Evolutionary conservation across 2,797 vertebrate species (phyloP), one percentile per base, ranked within the genome.

Genomic region (Gouania willdenowi): DNA sequence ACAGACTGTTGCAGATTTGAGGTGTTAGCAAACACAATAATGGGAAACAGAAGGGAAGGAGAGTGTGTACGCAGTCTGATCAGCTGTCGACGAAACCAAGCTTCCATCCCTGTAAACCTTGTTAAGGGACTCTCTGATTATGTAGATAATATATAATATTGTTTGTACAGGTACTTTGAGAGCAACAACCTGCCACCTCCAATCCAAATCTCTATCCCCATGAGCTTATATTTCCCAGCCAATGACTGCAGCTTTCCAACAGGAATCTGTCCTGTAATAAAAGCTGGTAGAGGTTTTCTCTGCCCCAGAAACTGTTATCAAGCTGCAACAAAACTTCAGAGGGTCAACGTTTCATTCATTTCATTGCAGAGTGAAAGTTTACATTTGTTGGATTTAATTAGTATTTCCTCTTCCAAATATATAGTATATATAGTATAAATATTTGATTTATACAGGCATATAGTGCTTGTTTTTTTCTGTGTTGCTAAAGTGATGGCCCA

Each of bases 161-260:
- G 22, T 47, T 51, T 40, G 22, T 51, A 16, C 14, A 20, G 50
- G 48, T 25, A 61, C 33, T 70, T 30, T 33, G 6, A 16, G 6
- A 38, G 41, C 52, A 36, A 48, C 30, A 48, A 38, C 47, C 20
- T 33, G 41, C 27, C 25, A 61, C 19, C 31, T 20, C 37, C 8
- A 62, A 43, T 51, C 38, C 26, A 57, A 38, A 46, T 49, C 7
- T 10, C 3, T 2, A 26, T 38, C 23, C n/a, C 9, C 3, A 30
- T 59, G 25, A 51, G 25, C 41, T 30, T 31, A 54, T 24, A 41
- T 30, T 29, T 33, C 33, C 31, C 38, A 46, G 77, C 75, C 67
- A 36, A 57, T 52, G 70, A 81, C 67, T 79, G 70, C 74, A 77
- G 45, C 29, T 49, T 41, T 18, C 30, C 32, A n/a, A 6, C 12